Base-by-base conservation (phyloP, 1,140 invertebrate species). In the Chironomus tepperi region DNA sequence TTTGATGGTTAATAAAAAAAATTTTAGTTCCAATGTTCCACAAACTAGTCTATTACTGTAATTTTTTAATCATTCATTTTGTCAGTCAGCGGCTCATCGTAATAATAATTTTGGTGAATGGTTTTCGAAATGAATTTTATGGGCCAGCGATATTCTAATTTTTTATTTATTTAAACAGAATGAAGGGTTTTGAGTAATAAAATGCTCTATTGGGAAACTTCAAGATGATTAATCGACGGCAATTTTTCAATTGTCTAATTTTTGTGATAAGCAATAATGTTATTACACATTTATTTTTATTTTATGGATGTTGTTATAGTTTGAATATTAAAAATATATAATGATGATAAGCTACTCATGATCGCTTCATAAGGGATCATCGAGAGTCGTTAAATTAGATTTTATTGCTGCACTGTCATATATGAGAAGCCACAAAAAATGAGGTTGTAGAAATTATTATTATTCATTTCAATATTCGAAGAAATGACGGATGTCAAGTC, bases 221-320 rank as follows among this genome's bases (percentile, higher is more conserved):
- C n/a, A 21, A 70, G 8, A 70, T 70, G 65, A 70, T 70, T 70
- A 19, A 70, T 70, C 19, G 65, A 70, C 65, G 18, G 19, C 65
- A 70, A 70, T 70, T 70, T 19, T 70, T 70, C 65, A 70, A 70
- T 70, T 70, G 65, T 70, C 65, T 19, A 70, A 70, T 70, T 70
- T 21, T 18, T 70, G 18, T 70, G 65, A 70, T 70, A 70, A 70
- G 65, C 47, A n/a, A 57, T 57, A 57, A 70, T 19, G 16, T 12
- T 19, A 19, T n/a, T n/a, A n/a, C n/a, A n/a, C n/a, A n/a, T n/a
- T n/a, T n/a, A n/a, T 18, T 16, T 21, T 21, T 70, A 19, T n/a
- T 57, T n/a, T 12, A 57, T 57, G n/a, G n/a, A n/a, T n/a, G 10
- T n/a, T 57, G 47, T 12, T n/a, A 57, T 10, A 12, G 47, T 12